Evolutionary conservation across 1,140 invertebrate genomes (phyloP).

Genomic region (Araneus ventricosus): DNA sequence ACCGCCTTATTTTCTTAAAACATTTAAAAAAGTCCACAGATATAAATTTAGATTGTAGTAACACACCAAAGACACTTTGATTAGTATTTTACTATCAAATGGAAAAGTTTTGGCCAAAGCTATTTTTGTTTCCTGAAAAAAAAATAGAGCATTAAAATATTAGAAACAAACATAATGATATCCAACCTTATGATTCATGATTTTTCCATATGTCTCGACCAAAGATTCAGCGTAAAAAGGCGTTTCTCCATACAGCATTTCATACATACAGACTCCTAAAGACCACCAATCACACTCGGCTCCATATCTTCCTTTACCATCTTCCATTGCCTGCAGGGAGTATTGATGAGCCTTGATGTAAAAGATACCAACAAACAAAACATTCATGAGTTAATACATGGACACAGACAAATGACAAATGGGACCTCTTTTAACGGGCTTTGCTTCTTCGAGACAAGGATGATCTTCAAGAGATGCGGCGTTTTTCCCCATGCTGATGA

Average conservation of each 20-base stretch:
- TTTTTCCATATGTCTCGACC: conserved; percentile 99
- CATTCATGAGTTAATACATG: conserved; percentile 46
- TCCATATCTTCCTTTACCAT: conserved; percentile 97
- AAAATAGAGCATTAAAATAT: conserved; percentile 94
- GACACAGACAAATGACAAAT: background rate
- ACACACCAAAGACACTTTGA: too few species aligned
- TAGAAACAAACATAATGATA: conserved; percentile 93
- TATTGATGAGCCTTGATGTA: conserved; percentile 74
- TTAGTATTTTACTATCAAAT: too few species aligned
- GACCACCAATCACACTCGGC: conserved; percentile 99
- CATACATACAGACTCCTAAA: conserved; percentile 99
- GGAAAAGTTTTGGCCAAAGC: too few species aligned
- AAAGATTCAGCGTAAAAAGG: conserved; percentile 99
- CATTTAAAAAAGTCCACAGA: too few species aligned
- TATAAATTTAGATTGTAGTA: too few species aligned
- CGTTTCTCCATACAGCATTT: conserved; percentile 99
- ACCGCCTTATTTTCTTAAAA: too few species aligned
- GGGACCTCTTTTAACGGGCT: conserved; percentile 35
- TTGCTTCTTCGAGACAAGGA: background rate
- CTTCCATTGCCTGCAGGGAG: conserved; percentile 82
- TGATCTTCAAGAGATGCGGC: too few species aligned
- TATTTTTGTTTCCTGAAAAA: conserved; percentile 82
- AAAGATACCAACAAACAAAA: conserved; percentile 52
- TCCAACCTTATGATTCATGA: conserved; percentile 99
- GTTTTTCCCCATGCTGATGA: too few species aligned